Base-by-base conservation (phyloP, 2,888 invertebrate genomes). In the Physocephala rufipes region DNA sequence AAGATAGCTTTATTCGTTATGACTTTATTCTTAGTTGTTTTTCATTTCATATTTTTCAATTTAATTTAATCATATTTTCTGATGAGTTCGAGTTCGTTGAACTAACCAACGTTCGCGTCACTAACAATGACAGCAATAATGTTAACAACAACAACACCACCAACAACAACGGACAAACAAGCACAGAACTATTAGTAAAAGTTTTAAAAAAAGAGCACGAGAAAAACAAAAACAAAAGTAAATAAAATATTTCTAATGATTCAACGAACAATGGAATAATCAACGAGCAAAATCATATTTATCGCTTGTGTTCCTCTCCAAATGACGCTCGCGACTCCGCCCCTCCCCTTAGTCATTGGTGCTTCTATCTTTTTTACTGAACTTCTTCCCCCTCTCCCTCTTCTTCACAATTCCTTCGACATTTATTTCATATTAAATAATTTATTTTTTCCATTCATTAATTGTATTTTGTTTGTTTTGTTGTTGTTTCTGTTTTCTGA, bases 21-120 rank as follows among this genome's bases (percentile, higher is more conserved):
- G 71, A 62, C 49, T 66, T 61, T 55, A 68, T 43, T 36, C 45
- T 70, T 67, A 15, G 69, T 71, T 58, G 62, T 74, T 67, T 36
- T 63, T 24, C 12, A 43, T 45, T 51, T 63, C n/a, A 63, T 68
- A 68, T 51, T 65, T 24, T 51, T 53, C 30, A 21, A 12, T 49
- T 49, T 49, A 55, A 15, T 71, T 53, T 16, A 61, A 59, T 55
- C 43, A 26, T 65, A 36, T 65, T 43, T 63, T 28, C n/a, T 12
- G 24, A 24, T 66, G 28, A 36, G 47, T 2, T 59, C 19, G 58
- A 47, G 63, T 63, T 66, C 66, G 36, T 58, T 67, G 67, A 67
- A 67, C 67, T 58, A 26, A 58, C 4, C 28, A 47, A 61, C 51
- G 1, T 47, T n/a, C n/a, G n/a, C 49, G 49, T 19, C 53, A 13